phyloP scores from a whole-genome alignment of 2,888 invertebrate species.

The Sphinx pinastri region DNA sequence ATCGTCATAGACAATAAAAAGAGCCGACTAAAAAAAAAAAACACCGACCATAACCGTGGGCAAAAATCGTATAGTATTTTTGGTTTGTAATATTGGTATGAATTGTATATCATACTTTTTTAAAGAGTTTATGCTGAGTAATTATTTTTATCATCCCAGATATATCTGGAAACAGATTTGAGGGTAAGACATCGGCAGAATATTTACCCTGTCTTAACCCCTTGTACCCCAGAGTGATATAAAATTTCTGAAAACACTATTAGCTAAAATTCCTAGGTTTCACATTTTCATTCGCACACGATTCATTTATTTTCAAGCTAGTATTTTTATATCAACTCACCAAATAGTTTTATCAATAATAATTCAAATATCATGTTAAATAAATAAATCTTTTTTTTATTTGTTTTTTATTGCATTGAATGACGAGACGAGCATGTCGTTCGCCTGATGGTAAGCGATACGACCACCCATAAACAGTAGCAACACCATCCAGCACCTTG shows the following conservation, averaged over 20 bases:
- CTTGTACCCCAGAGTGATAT: neutral
- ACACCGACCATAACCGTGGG: too few species aligned
- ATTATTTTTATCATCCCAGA: conserved; percentile 51
- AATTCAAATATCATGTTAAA: too few species aligned
- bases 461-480: too few species aligned
- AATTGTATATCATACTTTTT: neutral
- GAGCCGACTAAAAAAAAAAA: too few species aligned
- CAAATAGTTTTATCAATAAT: neutral
- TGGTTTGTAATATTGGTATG: neutral
- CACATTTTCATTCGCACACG: neutral
- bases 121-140: neutral
- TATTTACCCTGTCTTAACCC: conserved; percentile 19
- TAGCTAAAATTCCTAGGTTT: neutral
- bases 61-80: too few species aligned
- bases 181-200: conserved; percentile 61
- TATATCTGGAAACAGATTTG: conserved; percentile 68
- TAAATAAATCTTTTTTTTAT: neutral
- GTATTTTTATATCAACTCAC: neutral
- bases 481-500: too few species aligned
- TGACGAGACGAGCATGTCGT: too few species aligned
- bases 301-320: neutral
- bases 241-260: neutral
- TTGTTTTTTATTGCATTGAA: too few species aligned
- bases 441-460: too few species aligned
- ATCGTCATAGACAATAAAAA: too few species aligned